These are phyloP conservation scores for Pseudococcus longispinus DNA, from an alignment of 2,888 invertebrate species.

Conservation along the genomic window DNA sequence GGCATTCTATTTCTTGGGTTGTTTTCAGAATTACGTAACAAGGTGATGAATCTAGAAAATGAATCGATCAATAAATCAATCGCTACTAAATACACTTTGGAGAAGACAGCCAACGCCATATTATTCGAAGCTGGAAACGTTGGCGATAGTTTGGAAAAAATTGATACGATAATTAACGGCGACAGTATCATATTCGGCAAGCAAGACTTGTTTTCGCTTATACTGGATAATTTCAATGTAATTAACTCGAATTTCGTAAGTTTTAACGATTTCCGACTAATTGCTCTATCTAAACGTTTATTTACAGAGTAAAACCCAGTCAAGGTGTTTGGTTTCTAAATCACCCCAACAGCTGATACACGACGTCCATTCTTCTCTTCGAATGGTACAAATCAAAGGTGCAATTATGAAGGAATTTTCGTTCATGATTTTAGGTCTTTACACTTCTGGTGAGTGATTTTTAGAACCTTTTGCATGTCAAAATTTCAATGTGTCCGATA, in stretches of 20 bases:
- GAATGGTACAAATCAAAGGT: slow-evolving; percentile 84
- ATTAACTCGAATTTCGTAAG: background rate
- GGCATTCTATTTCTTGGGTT: no score
- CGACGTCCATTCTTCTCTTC: slow-evolving; percentile 80
- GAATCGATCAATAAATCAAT: background rate
- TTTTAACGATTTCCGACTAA: background rate
- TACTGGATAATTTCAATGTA: slow-evolving; percentile 52
- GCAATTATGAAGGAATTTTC: slow-evolving; percentile 90
- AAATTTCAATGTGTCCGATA: slow-evolving; percentile 1
- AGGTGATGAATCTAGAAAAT: slow-evolving; percentile 44
- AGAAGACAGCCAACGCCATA: background rate
- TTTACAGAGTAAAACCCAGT: slow-evolving; percentile 32
- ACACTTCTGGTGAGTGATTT: slow-evolving; percentile 72
- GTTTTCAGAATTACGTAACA: slow-evolving; percentile 17
- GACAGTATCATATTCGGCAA: slow-evolving; percentile 14
- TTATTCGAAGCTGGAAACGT: slow-evolving; percentile 19
- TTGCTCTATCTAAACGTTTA: background rate
- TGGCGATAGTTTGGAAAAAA: slow-evolving; percentile 8
- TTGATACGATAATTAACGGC: background rate
- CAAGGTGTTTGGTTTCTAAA: slow-evolving; percentile 62
- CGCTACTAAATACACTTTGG: background rate
- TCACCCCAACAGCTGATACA: slow-evolving; percentile 83
- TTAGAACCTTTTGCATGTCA: background rate
- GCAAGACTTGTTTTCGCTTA: slow-evolving; percentile 37
- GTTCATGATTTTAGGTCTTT: slow-evolving; percentile 80